Evolutionary conservation across 2,888 invertebrate genomes (phyloP).

Genomic region (Lasioglossum villosulum): DNA sequence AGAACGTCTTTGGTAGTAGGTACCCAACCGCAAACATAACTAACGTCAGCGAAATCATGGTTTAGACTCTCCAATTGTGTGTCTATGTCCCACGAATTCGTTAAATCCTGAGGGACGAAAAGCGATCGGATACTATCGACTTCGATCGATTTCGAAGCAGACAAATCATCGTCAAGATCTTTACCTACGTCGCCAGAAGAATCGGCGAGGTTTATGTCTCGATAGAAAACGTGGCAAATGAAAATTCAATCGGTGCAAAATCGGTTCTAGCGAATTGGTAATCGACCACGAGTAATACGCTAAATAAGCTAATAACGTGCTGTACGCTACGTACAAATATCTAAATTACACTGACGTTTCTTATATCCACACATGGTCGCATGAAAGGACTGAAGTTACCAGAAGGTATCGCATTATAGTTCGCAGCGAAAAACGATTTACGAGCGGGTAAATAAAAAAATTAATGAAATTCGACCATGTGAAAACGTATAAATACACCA

Average conservation of each 20-base stretch:
- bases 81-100: constrained; percentile 55
- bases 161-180: background rate
- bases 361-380: background rate
- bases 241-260: background rate
- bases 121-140: background rate
- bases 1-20: constrained; percentile 86
- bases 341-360: background rate
- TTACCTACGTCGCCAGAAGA: background rate
- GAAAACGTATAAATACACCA: background rate
- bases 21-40: constrained; percentile 87
- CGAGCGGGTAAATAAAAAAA: background rate
- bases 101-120: constrained; percentile 41
- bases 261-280: background rate
- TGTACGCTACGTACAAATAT: background rate
- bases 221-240: background rate
- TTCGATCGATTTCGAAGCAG: constrained; percentile 5
- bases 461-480: background rate
- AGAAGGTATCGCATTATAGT: constrained; percentile 16
- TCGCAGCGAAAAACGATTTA: background rate
- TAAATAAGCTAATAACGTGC: background rate
- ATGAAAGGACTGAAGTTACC: background rate
- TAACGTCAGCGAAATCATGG: constrained; percentile 85
- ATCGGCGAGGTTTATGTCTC: background rate
- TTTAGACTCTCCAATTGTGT: constrained; percentile 77
- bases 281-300: background rate